Conservation (phyloP, 2,797 vertebrate genomes). For the Decapterus maruadsi region DNA sequence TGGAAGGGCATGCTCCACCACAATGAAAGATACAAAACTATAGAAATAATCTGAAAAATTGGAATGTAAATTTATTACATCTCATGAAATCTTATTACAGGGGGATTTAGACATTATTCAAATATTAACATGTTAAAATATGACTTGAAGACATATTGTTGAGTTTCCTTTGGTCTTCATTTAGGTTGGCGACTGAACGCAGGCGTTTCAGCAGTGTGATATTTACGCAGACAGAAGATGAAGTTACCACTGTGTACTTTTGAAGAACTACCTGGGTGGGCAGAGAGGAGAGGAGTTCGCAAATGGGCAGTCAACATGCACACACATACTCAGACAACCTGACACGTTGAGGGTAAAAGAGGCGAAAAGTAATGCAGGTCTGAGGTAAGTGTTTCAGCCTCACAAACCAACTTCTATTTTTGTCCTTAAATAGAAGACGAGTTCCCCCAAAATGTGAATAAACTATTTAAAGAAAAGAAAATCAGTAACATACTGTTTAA, state of each 20-base stretch:
- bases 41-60: too few relatives aligned
- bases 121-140: not conserved
- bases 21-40: too few relatives aligned
- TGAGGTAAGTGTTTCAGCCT: conserved; percentile 39
- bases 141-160: conserved; percentile 1
- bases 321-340: conserved; percentile 32
- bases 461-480: not conserved
- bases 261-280: conserved; percentile 78
- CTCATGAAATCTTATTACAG: not conserved
- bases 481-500: not conserved
- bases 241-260: conserved; percentile 69
- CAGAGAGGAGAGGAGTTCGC: conserved; percentile 58
- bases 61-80: too few relatives aligned
- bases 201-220: conserved; percentile 54
- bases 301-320: conserved; percentile 59
- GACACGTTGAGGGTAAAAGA: conserved; percentile 17
- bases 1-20: not conserved
- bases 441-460: not conserved
- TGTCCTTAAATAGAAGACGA: conserved; percentile 3
- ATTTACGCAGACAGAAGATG: conserved; percentile 69
- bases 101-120: not conserved
- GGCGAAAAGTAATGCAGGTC: conserved; percentile 47
- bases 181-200: conserved; percentile 31
- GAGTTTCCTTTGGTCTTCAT: conserved; percentile 15
- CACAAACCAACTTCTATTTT: conserved; percentile 18